Percentiles rank a stretch among this genome's conserved stretches.
Conservation (phyloP, 2,797 vertebrate genomes). For the Peromyscus nudipes region DNA sequence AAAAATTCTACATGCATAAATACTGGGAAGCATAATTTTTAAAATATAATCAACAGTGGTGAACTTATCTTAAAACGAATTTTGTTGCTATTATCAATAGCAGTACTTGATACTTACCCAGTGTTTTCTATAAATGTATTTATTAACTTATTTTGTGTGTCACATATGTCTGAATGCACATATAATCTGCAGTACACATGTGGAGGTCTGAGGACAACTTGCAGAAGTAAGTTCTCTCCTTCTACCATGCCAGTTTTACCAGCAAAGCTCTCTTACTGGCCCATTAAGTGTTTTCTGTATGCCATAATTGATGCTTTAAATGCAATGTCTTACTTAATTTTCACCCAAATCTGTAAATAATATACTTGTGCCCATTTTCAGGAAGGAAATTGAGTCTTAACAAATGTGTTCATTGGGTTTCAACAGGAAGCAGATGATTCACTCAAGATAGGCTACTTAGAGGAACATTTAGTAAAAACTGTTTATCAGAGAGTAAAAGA, state of each 20-base stretch:
- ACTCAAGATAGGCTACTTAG: background rate
- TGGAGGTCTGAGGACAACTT: background rate
- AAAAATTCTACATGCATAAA: background rate
- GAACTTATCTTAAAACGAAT: background rate
- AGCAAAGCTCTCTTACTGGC: background rate
- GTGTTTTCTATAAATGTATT: background rate
- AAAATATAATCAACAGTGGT: background rate
- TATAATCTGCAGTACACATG: background rate
- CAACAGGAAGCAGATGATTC: background rate
- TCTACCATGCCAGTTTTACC: background rate
- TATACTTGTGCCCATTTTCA: slow-evolving; percentile 8
- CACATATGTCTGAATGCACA: background rate
- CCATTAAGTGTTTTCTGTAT: background rate
- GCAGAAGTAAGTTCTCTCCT: background rate
- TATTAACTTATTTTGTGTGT: background rate
- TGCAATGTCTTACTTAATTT: background rate
- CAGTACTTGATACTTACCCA: background rate
- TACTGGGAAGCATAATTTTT: background rate
- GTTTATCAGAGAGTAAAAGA: background rate
- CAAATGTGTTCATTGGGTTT: background rate
- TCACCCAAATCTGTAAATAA: background rate
- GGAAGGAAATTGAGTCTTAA: background rate
- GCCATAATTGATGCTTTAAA: background rate
- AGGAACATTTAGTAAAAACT: background rate
- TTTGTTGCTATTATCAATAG: background rate